These are phyloP conservation scores for Ophion costatus DNA, from an alignment of 2,888 invertebrate genomes.

Conservation along the genomic window DNA sequence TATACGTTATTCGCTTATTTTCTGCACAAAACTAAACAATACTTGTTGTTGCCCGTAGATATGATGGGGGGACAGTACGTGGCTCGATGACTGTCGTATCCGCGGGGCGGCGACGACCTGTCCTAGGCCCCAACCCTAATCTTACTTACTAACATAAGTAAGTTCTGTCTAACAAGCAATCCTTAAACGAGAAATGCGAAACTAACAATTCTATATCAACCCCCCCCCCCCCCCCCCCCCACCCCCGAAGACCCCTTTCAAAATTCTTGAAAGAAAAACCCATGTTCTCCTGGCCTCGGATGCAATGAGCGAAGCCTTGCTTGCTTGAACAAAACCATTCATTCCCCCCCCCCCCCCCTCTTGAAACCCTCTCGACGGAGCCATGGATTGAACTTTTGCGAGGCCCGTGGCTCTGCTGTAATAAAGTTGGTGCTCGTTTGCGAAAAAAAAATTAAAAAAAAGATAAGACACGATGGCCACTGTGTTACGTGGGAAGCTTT, in stretches of 20 bases:
- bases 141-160: constrained; percentile 84
- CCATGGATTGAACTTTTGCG: constrained; percentile 68
- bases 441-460: constrained; percentile 2
- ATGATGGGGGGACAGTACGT: constrained; percentile 86
- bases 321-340: constrained; percentile 74
- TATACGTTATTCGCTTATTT: constrained; percentile 76
- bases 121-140: constrained; percentile 84
- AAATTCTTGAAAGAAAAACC: constrained; percentile 30
- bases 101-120: constrained; percentile 85
- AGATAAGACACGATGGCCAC: constrained; percentile 27
- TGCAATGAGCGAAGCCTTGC: constrained; percentile 82
- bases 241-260: not conserved
- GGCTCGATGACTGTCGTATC: constrained; percentile 87
- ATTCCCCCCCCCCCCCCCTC: too few species aligned
- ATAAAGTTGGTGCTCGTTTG: constrained; percentile 46
- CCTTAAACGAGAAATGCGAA: constrained; percentile 62
- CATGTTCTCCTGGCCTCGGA: constrained; percentile 77
- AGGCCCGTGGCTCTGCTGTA: constrained; percentile 73
- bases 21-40: constrained; percentile 83
- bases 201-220: constrained; percentile 57
- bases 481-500: constrained; percentile 55
- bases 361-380: constrained; percentile 55
- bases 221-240: not conserved
- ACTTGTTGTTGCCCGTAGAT: constrained; percentile 85
- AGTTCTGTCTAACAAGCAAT: constrained; percentile 83